Base-by-base conservation (phyloP, 1,140 invertebrate species). In the Drosophila willistoni region DNA sequence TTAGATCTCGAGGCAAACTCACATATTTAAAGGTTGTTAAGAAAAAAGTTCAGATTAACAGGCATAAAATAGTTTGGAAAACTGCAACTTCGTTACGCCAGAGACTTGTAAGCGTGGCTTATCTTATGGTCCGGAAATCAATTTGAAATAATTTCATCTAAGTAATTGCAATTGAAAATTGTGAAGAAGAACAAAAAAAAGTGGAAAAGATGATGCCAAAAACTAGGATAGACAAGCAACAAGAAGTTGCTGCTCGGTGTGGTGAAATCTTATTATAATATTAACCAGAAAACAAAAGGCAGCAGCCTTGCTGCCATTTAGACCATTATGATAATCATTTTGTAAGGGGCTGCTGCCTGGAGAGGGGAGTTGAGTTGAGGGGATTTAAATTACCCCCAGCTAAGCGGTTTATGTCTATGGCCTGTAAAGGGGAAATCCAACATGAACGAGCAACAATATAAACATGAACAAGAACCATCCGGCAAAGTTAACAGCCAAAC, bases 331-430 rank as follows among this genome's bases (percentile, higher is more conserved):
- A 81, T 82, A 82, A 77, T 79, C 81, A 82, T 74, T 79, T 71
- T 77, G 73, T 82, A 86, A 79, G 79, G 70, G 70, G 83, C 73
- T 77, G 55, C 77, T 81, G 56, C 84, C 84, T 77, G 70, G 76
- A 82, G 29, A 29, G 76, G 9, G 36, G 76, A 39, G 36, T 39
- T 39, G 13, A n/a, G 79, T 82, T 76, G 87, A 87, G 71, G 83
- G 64, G 83, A 86, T 87, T 86, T 86, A 82, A 86, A 86, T 86
- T 87, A 86, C 79, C 76, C 83, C 73, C 7, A 42, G 83, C 76
- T 86, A 86, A 86, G 83, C 83, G 83, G 72, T 82, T 86, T 86
- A 86, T 87, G 73, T 67, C 44, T 51, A 51, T 51, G 44, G 44
- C 10, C 44, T 51, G 44, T 51, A 22, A 51, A 51, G 17, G 17